Evolutionary conservation across 2,797 vertebrate genomes (phyloP), one percentile per base, ranked within the genome.

Genomic region (Falco rusticolus): DNA sequence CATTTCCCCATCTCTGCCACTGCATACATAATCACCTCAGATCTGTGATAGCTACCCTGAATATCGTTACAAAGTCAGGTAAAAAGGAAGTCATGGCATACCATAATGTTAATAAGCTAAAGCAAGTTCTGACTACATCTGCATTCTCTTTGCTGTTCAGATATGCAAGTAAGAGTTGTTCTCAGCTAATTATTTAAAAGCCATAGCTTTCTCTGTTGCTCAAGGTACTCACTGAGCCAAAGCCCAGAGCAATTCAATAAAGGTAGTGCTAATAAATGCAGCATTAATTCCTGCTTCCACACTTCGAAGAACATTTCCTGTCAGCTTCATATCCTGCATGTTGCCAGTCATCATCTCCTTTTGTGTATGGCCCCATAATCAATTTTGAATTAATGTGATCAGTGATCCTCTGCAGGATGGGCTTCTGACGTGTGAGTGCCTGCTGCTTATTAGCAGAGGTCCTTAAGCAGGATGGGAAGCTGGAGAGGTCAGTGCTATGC

Each of bases 171-270:
- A 79, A 70, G 68, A 87, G 20, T 18, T 68, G 48, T 87, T 93
- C 59, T 76, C 41, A 81, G 69, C 41, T 94, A 90, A 94, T 96
- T 90, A 88, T 84, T 79, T 86, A 89, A 96, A 93, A 96, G 59
- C 54, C 28, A 37, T 51, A 72, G 10, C 15, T 54, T 7, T 0
- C 53, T 68, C 33, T 65, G 6, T 39, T 88, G 74, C 83, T 82
- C 47, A 66, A 79, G 2, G 3, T 48, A 72, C 16, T 91, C 29
- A n/a, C 63, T 53, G 37, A 94, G 66, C 34, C 75, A 87, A 87
- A 96, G 56, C 45, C 53, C 18, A 74, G 25, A 82, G 34, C 29
- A 65, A 69, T 70, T 47, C 93, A 87, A 84, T 13, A 90, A 90
- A 89, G 60, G 39, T 8, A 80, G 37, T 45, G 25, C 14, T 91